These are phyloP conservation scores for Eupeodes latifasciatus DNA, from an alignment of 2,888 invertebrate species.

Conservation along the genomic window DNA sequence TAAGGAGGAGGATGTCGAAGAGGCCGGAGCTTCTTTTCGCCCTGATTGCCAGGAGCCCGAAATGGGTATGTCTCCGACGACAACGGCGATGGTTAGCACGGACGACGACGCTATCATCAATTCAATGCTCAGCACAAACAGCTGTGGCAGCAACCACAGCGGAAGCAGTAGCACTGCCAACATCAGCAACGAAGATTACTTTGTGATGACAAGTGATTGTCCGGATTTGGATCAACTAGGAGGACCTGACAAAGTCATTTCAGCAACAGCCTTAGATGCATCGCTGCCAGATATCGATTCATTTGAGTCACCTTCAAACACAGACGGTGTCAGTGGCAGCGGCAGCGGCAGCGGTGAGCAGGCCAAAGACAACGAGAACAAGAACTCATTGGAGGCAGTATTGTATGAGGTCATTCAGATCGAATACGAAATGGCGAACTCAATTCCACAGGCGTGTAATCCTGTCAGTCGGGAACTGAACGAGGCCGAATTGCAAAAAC, in stretches of 20 bases:
- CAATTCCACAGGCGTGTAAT: slow-evolving; percentile 76
- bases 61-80: slow-evolving; percentile 52
- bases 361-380: slow-evolving; percentile 76
- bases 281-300: slow-evolving; percentile 6
- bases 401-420: slow-evolving; percentile 93
- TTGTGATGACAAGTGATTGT: slow-evolving; percentile 67
- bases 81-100: slow-evolving; percentile 30
- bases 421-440: slow-evolving; percentile 89
- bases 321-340: neutral
- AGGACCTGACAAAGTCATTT: neutral
- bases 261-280: neutral
- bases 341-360: slow-evolving; percentile 11
- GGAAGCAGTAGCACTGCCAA: slow-evolving; percentile 41
- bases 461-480: slow-evolving; percentile 85
- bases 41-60: slow-evolving; percentile 58
- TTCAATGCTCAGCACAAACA: slow-evolving; percentile 74
- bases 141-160: slow-evolving; percentile 61
- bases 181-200: slow-evolving; percentile 64
- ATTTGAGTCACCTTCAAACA: slow-evolving; percentile 53
- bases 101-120: slow-evolving; percentile 74
- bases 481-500: slow-evolving; percentile 92
- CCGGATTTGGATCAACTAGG: slow-evolving; percentile 63
- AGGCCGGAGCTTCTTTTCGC: slow-evolving; percentile 9
- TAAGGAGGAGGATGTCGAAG: slow-evolving; percentile 50
- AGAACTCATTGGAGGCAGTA: slow-evolving; percentile 91